Conservation (phyloP, 2,888 invertebrate genomes). For the Formica aserva region DNA sequence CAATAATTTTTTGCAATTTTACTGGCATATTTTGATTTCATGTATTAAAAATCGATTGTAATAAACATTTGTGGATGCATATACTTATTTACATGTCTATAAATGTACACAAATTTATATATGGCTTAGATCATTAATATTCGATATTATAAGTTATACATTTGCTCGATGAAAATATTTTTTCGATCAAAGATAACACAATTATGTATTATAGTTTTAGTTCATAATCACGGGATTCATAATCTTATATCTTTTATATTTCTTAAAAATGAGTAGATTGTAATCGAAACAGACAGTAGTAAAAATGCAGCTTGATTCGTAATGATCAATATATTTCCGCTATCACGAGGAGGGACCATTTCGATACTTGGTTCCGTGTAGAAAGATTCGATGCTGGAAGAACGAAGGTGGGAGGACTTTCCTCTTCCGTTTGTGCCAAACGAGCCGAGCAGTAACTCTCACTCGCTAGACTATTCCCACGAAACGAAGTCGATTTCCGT, state of each 20-base stretch:
- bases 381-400: constrained; percentile 4
- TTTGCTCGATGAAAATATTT: background rate
- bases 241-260: background rate
- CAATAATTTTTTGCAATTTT: background rate
- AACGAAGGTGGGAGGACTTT: constrained; percentile 70
- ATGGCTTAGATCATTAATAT: background rate
- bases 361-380: background rate
- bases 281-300: background rate
- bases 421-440: constrained; percentile 65
- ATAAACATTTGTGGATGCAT: background rate
- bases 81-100: background rate
- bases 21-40: background rate
- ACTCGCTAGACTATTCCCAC: constrained; percentile 16
- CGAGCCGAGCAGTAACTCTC: constrained; percentile 18
- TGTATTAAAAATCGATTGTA: background rate
- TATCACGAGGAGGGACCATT: constrained; percentile 15
- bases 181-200: background rate
- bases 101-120: background rate
- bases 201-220: background rate
- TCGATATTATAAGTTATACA: background rate
- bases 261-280: background rate
- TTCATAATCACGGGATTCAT: too few relatives aligned
- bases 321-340: constrained; percentile 64
- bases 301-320: background rate
- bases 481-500: constrained; percentile 1